phyloP scores from a whole-genome alignment of 2,113 vertebrate genomes.

The Sciurus niger region DNA sequence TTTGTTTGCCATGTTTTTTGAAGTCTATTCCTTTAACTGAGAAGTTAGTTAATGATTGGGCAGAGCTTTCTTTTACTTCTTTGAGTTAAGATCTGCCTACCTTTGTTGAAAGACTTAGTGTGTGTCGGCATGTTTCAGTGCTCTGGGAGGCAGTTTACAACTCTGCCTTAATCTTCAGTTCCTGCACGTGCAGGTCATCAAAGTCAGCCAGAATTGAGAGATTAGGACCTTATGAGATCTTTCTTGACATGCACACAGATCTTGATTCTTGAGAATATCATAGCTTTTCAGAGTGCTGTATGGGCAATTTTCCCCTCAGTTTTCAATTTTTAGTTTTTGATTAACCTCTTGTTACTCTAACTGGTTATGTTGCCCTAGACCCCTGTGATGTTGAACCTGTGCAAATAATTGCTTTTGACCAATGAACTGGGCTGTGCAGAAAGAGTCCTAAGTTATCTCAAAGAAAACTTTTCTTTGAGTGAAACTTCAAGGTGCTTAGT shows the following conservation, averaged over 20 bases:
- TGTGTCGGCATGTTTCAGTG: not conserved
- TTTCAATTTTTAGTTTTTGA: not conserved
- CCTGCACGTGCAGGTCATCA: not conserved
- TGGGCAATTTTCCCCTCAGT: not conserved
- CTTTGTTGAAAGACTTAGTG: not conserved
- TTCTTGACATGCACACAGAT: not conserved
- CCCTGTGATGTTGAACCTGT: not conserved
- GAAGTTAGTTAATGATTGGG: not conserved
- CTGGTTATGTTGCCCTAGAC: not conserved
- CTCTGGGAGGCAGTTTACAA: not conserved
- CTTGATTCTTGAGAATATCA: not conserved
- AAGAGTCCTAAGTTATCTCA: not conserved
- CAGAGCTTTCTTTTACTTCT: not conserved
- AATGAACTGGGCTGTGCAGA: not conserved
- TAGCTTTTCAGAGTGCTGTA: not conserved
- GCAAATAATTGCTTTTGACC: not conserved
- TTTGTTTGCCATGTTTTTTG: not conserved
- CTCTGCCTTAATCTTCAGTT: not conserved
- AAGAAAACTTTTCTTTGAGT: not conserved
- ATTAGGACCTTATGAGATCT: not conserved
- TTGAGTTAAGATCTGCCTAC: not conserved
- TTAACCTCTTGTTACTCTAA: not conserved
- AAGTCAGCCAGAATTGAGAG: not conserved
- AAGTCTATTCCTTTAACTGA: not conserved
- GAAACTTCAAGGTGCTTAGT: not conserved